These are phyloP conservation scores for Arge pagana DNA, from an alignment of 2,888 invertebrate species.

Conservation along the genomic window DNA sequence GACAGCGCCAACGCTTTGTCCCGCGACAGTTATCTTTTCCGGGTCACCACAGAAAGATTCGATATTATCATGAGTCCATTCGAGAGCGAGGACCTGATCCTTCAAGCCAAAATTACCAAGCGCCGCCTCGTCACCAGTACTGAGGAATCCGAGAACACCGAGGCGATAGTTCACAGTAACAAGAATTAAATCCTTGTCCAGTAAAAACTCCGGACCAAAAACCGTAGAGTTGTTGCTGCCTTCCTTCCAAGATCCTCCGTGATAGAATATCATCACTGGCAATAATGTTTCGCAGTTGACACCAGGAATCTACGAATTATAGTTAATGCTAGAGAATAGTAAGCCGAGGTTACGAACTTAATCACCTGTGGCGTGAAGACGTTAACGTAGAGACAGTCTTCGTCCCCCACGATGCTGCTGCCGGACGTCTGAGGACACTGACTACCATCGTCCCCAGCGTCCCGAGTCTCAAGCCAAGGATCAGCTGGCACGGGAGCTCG, in stretches of 20 bases:
- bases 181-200: neutral
- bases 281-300: neutral
- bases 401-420: neutral
- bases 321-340: neutral
- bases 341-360: neutral
- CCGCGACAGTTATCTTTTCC: neutral
- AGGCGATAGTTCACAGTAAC: neutral
- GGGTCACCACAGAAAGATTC: constrained; percentile 4
- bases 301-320: neutral
- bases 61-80: constrained; percentile 5
- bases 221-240: neutral
- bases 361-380: constrained; percentile 5
- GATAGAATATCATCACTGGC: neutral
- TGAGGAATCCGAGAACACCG: neutral
- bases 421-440: neutral
- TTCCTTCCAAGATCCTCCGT: neutral
- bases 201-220: neutral
- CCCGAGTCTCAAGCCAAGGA: neutral
- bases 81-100: neutral
- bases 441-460: neutral
- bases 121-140: neutral
- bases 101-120: constrained; percentile 6
- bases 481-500: neutral
- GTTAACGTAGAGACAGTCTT: constrained; percentile 3
- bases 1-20: neutral